Base-by-base conservation (phyloP, 1,140 invertebrate species). In the Aphelenchoides besseyi region DNA sequence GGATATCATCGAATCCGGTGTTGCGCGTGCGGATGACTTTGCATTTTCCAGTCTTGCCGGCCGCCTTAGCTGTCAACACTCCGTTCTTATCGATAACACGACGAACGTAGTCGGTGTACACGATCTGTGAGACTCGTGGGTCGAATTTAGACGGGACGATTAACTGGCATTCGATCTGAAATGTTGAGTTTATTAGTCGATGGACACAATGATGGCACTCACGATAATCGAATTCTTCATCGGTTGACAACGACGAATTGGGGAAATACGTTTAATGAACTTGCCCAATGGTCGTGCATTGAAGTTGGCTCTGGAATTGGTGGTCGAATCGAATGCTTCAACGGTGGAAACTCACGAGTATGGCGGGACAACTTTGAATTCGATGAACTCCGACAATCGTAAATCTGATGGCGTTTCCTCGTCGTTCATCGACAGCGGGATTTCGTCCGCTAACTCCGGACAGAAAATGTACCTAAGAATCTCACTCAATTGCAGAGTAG, bases 181-280 rank as follows among this genome's bases (percentile, higher is more conserved):
- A 33, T 8, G 5, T 8, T 8, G 26, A 8, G 5, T 59, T 29
- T 28, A 59, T 48, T 12, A 23, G 5, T 8, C 5, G 23, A 59
- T 59, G 26, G 23, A 59, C 32, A 59, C 16, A 33, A 33, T 16
- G 23, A 8, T 28, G 5, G 5, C 5, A 59, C 55, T 59, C 18
- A 59, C 55, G 12, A 59, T 8, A 59, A 59, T 23, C 5, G 55
- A 59, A 59, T 59, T 59, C 26, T 28, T 59, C 55, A 59, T 8
- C 32, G 18, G 5, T 5, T 12, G 5, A 33, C 26, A 28, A 8
- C 23, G 5, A 23, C 5, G 18, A 5, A 33, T 8, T 33, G 5
- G 55, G 5, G 55, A 16, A 12, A 59, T 33, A 8, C 18, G 5
- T 23, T 18, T 33, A 18, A 59, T 23, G 18, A 59, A 59, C 23